phyloP scores from a whole-genome alignment of 2,113 vertebrate species.

The Sceloporus undulatus region DNA sequence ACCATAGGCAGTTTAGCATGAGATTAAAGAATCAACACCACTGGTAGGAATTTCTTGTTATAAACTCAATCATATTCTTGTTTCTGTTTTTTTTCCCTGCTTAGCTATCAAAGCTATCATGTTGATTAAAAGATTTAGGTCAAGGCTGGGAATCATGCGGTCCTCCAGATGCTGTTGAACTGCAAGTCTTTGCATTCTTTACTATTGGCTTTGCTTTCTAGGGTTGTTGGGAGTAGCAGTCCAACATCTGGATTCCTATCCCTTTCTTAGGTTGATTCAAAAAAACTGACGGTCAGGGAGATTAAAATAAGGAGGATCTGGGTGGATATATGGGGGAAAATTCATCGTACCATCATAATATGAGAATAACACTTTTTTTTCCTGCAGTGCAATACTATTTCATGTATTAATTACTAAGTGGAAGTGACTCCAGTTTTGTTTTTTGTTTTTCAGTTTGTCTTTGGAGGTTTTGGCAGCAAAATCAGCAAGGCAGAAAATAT shows the following conservation, averaged over 20 bases:
- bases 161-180: too few relatives aligned
- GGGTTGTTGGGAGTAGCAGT: too few relatives aligned
- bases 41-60: conserved; percentile 33
- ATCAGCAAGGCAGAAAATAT: too few relatives aligned
- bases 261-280: neutral
- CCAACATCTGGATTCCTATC: too few relatives aligned
- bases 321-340: neutral
- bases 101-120: neutral
- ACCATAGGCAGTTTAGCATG: neutral
- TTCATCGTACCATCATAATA: neutral
- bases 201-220: too few relatives aligned
- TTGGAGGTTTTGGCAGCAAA: too few relatives aligned
- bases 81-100: neutral
- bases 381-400: too few relatives aligned
- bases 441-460: too few relatives aligned
- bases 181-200: too few relatives aligned
- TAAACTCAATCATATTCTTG: neutral
- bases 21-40: conserved; percentile 8
- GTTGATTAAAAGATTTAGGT: neutral
- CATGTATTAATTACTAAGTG: too few relatives aligned
- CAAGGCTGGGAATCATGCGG: conserved; percentile 2
- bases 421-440: too few relatives aligned
- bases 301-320: neutral
- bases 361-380: neutral
- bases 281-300: neutral